Conservation (phyloP, 1,140 invertebrate genomes). For the Drosophila tsacasi region DNA sequence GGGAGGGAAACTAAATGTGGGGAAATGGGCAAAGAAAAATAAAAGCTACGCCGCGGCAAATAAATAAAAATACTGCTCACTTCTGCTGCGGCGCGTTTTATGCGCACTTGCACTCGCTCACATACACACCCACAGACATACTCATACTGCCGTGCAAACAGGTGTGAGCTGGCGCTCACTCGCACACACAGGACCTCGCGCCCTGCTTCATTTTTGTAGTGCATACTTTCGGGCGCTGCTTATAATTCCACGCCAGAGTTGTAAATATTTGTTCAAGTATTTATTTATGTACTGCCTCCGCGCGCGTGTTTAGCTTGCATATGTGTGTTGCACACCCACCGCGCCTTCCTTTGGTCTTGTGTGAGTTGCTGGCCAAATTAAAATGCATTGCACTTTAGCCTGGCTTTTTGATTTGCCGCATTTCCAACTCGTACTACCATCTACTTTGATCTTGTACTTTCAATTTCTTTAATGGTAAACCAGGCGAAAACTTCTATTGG, state of each 20-base stretch:
- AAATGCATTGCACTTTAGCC: constrained; percentile 74
- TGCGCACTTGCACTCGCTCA: constrained; percentile 60
- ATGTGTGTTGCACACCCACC: constrained; percentile 23
- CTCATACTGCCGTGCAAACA: constrained; percentile 55
- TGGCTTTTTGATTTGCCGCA: constrained; percentile 75
- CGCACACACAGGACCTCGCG: constrained; percentile 10
- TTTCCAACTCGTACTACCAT: constrained; percentile 26
- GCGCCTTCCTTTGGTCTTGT: constrained; percentile 39
- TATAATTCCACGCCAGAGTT: constrained; percentile 79
- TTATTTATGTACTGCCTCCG: constrained; percentile 76
- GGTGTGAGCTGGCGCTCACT: constrained; percentile 47
- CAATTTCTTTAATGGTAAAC: constrained; percentile 74
- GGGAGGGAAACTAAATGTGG: constrained; percentile 28
- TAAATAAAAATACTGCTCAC: constrained; percentile 80
- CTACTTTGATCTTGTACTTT: constrained; percentile 45
- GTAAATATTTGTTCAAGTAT: constrained; percentile 83
- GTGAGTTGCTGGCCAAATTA: constrained; percentile 66
- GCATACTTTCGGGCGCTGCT: constrained; percentile 76
- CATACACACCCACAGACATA: constrained; percentile 11
- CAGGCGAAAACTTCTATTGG: constrained; percentile 1
- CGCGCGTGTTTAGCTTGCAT: constrained; percentile 22
- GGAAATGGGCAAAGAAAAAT: constrained; percentile 46
- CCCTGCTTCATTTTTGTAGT: constrained; percentile 67
- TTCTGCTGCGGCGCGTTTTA: constrained; percentile 73
- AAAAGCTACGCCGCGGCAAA: constrained; percentile 71